Evolutionary conservation across 2,888 invertebrate species (phyloP).

Genomic region (Xylophagus ater): DNA sequence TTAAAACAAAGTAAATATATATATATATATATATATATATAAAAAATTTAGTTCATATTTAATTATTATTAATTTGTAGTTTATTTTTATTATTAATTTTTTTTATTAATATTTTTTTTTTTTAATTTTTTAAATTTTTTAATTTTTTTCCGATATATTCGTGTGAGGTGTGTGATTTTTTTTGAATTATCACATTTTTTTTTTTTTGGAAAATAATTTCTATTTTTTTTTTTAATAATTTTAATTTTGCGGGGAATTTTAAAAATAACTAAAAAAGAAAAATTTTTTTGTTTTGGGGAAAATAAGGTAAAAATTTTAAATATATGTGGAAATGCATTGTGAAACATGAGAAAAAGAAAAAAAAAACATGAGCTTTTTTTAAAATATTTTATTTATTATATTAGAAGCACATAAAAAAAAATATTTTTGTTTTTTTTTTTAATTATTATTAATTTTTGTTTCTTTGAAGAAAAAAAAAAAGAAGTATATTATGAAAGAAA

Average conservation of each 20-base stretch:
- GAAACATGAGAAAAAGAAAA: slow-evolving; percentile 36
- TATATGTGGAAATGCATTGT: slow-evolving; percentile 38
- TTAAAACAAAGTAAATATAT: no score
- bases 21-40: no score
- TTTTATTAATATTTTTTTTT: no score
- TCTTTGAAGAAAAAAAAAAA: slow-evolving; percentile 18
- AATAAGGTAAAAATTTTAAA: slow-evolving; percentile 36
- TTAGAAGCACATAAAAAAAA: slow-evolving; percentile 10
- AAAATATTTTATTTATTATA: slow-evolving; percentile 5
- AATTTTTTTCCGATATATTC: not conserved
- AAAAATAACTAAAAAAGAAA: no score
- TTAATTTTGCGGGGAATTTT: not conserved
- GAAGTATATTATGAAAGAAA: slow-evolving; percentile 12
- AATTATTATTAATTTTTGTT: slow-evolving; percentile 16
- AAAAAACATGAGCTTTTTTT: slow-evolving; percentile 13
- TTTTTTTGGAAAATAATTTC: not conserved
- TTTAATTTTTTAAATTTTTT: not conserved
- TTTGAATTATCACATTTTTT: not conserved
- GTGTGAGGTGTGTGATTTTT: not conserved
- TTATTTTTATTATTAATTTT: no score
- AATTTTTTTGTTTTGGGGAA: no score
- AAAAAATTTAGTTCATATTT: no score
- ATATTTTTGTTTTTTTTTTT: slow-evolving; percentile 8
- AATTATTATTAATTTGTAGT: no score
- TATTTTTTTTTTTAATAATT: not conserved